phyloP scores from a whole-genome alignment of 2,113 vertebrate genomes.

The Platichthys flesus region DNA sequence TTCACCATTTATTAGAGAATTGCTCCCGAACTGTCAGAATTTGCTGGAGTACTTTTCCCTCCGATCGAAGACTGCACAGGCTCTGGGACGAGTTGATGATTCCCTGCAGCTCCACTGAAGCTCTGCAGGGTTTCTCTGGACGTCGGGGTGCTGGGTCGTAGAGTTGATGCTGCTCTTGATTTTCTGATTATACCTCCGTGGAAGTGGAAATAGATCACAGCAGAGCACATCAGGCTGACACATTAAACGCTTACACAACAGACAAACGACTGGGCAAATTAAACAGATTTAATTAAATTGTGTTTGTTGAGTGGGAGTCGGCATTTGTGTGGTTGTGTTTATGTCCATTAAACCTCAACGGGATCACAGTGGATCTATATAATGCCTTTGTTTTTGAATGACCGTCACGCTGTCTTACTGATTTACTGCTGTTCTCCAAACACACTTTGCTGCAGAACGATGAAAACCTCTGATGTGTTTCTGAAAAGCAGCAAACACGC shows the following conservation, averaged over 20 bases:
- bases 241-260: slow-evolving; percentile 22
- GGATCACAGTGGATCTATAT: not conserved
- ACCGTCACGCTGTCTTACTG: slow-evolving; percentile 47
- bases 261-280: not conserved
- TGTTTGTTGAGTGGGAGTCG: slow-evolving; percentile 13
- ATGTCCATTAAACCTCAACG: too few species aligned
- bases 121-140: too few species aligned
- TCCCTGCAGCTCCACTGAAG: too few species aligned
- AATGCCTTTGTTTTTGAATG: slow-evolving; percentile 21
- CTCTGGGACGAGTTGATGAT: too few species aligned
- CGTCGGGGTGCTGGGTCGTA: too few species aligned
- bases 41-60: too few species aligned
- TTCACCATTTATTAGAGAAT: too few species aligned
- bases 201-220: not conserved
- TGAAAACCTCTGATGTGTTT: not conserved
- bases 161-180: too few species aligned
- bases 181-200: too few species aligned
- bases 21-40: too few species aligned
- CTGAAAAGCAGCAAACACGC: too few species aligned
- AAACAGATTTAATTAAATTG: slow-evolving; percentile 43
- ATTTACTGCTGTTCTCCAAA: slow-evolving; percentile 1
- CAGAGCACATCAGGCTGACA: not conserved
- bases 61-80: too few species aligned
- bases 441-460: not conserved
- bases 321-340: not conserved